Base-by-base conservation (phyloP, 2,888 invertebrate genomes). In the Temnothorax rugatulus region DNA sequence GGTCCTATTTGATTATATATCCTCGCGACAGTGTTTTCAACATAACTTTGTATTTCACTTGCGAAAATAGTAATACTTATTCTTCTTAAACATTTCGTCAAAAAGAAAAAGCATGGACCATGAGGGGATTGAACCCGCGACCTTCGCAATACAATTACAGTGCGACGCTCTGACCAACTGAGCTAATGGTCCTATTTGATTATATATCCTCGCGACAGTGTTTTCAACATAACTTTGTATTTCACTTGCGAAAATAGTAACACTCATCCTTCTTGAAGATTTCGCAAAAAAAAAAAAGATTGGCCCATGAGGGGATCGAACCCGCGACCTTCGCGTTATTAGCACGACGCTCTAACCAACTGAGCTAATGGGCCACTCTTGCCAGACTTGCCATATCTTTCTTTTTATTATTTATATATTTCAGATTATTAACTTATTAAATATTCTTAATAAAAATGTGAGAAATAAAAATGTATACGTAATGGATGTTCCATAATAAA, bases 261-360 rank as follows among this genome's bases (percentile, higher is more conserved):
- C 0, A 57, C 1, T 2, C 50, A 4, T 34, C 7, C 34, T 34
- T n/a, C 15, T 5, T 29, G 11, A 44, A 5, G 0, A 29, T 29
- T 25, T 68, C 2, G 11, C 0, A 1, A 2, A 47, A 57, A 57
- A 75, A 38, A n/a, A 18, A 50, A 15, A 8, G 1, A 4, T 15
- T 92, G 93, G 91, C 92, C 90, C 91, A 91, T 93, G 92, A 83
- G 92, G 93, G 93, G 92, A 93, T 93, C 92, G 93, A 93, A 93
- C 92, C 91, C 92, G 87, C 92, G 92, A 92, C 92, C 91, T 93
- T 93, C 91, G 93, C 93, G 92, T 93, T 93, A 93, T 93, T 93
- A 93, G 92, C 92, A 92, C 93, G 92, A 93, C 92, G 93, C 92
- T 93, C 93, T 93, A 92, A 93, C 93, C 92, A 92, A 91, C 92